Conservation (phyloP, 2,113 vertebrate species). For the Callocephalon fimbriatum region DNA sequence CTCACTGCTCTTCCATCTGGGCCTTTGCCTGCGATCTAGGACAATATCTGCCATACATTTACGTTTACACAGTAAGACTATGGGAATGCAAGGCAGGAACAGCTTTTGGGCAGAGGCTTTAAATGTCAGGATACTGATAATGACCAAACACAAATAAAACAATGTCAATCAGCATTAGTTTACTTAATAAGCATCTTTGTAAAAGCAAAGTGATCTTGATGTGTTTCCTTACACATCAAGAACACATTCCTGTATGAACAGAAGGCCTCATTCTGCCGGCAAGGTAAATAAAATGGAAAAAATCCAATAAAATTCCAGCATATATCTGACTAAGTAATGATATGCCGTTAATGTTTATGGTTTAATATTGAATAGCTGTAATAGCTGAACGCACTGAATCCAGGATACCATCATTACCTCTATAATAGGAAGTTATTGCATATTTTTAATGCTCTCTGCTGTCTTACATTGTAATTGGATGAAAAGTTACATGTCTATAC, state of each 20-base stretch:
- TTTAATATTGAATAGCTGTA: background rate
- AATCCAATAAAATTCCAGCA: background rate
- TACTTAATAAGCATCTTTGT: background rate
- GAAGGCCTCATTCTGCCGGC: background rate
- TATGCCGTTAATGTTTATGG: background rate
- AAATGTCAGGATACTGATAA: background rate
- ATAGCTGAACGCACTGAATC: background rate
- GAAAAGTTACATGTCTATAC: background rate
- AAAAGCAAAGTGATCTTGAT: background rate
- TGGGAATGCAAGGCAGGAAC: background rate
- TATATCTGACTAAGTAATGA: background rate
- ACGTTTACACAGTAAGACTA: background rate
- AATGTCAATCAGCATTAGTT: background rate
- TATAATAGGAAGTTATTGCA: background rate
- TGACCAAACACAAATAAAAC: background rate
- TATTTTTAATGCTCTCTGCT: background rate
- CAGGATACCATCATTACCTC: background rate
- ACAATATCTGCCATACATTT: background rate
- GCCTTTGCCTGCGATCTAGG: background rate
- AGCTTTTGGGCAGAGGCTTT: background rate
- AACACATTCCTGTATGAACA: background rate
- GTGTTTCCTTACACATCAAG: background rate
- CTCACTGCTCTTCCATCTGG: background rate
- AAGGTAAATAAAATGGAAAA: background rate
- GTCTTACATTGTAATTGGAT: background rate